A percentile compares a stretch with the other conserved stretches of the same genome.
phyloP scores from a whole-genome alignment of 2,888 invertebrate species.

The Thera obeliscata region DNA sequence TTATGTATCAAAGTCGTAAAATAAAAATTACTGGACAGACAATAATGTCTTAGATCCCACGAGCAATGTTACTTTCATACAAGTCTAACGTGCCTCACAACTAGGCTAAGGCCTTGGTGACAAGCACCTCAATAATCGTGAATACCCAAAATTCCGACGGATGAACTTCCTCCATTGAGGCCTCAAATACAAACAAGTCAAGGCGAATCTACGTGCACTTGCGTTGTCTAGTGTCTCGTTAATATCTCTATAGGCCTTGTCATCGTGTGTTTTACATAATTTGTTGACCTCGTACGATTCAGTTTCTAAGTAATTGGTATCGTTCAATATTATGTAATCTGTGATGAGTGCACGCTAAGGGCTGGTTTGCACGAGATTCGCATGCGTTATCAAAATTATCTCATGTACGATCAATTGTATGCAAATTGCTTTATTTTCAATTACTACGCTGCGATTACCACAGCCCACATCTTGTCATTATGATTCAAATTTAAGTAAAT shows the following conservation, averaged over 20 bases:
- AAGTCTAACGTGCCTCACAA: constrained; percentile 27
- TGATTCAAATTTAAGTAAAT: neutral
- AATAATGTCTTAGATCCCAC: constrained; percentile 19
- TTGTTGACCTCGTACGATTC: constrained; percentile 57
- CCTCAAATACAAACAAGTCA: constrained; percentile 66
- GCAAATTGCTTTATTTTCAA: constrained; percentile 22
- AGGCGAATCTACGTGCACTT: constrained; percentile 65
- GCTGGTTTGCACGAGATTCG: constrained; percentile 17
- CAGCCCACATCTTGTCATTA: constrained; percentile 6
- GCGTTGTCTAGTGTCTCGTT: constrained; percentile 48
- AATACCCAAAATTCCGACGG: constrained; percentile 61
- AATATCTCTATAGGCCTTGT: constrained; percentile 71
- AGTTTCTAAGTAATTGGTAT: constrained; percentile 57
- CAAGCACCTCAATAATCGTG: constrained; percentile 55
- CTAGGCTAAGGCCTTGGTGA: constrained; percentile 45
- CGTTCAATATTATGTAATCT: constrained; percentile 36
- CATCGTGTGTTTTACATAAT: constrained; percentile 71
- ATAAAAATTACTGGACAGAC: neutral
- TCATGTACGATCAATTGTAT: constrained; percentile 10
- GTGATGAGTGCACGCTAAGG: constrained; percentile 22
- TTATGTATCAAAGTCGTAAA: too few species aligned
- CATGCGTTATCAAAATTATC: constrained; percentile 11
- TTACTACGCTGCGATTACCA: constrained; percentile 7
- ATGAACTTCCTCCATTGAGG: constrained; percentile 68
- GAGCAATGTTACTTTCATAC: constrained; percentile 28